Evolutionary conservation across 2,797 vertebrate species (phyloP), one percentile per base, ranked within the genome.

Genomic region (Sebastes elongatus): DNA sequence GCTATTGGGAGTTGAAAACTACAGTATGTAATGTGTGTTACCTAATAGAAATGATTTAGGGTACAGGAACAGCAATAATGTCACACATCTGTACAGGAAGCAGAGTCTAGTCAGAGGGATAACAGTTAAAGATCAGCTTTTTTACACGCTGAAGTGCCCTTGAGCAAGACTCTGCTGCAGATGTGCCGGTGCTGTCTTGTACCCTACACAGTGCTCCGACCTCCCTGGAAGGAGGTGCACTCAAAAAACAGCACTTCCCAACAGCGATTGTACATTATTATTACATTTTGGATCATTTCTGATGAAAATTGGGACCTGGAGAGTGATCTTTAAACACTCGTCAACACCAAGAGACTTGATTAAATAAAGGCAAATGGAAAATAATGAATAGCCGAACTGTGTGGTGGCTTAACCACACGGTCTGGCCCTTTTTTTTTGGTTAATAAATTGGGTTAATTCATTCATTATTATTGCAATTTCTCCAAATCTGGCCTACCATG

Each of bases 391-490:
- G 28, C 25, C 69, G 27, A 55, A 85, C 57, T 33, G 62, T 10
- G 27, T 77, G 59, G 68, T 25, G 49, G 25, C 60, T 42, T 22
- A n/a, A 63, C 35, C 71, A 71, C 74, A 52, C 10, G n/a, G 25
- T 22, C 16, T 7, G 70, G 23, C 46, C 16, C 30, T 65, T 74
- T 82, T 38, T 38, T 42, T 91, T 91, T 92, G 86, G 88, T 88
- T 87, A 7, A 87, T 69, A 77, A 69, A 84, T 23, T 74, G 67
- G 65, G 65, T 74, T 71, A 49, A 71, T 69, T 83, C 33, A 73
- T 79, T 87, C 10, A 62, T 70, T 76, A 61, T 77, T 89, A 93
- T 92, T 93, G 86, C 90, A 66, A 49, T 80, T 78, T 86, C 65
- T 86, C 78, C 60, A 60, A 42, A 85, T 67, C 64, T 74, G 86